Evolutionary conservation across 2,888 invertebrate species (phyloP).

Genomic region (Drosophila anomalata): DNA sequence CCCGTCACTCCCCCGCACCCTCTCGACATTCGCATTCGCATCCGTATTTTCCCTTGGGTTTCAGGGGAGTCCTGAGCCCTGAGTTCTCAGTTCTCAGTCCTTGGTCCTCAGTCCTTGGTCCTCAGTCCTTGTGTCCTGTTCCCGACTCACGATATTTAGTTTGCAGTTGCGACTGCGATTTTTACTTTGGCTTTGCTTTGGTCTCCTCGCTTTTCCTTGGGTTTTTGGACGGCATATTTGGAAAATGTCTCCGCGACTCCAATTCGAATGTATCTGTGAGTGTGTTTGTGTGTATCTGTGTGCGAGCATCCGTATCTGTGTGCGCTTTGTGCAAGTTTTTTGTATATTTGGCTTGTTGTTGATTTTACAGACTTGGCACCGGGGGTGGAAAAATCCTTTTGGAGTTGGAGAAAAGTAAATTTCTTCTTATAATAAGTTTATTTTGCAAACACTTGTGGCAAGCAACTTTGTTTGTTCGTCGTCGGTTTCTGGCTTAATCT

Average conservation of each 20-base stretch:
- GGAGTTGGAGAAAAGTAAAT: slow-evolving; percentile 64
- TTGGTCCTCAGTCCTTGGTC: slow-evolving; percentile 9
- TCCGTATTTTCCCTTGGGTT: slow-evolving; percentile 21
- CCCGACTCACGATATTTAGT: slow-evolving; percentile 68
- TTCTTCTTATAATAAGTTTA: slow-evolving; percentile 80
- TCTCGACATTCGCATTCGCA: slow-evolving; percentile 40
- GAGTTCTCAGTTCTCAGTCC: slow-evolving; percentile 37
- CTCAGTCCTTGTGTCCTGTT: slow-evolving; percentile 18
- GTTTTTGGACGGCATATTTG: slow-evolving; percentile 55
- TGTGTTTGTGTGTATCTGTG: slow-evolving; percentile 13
- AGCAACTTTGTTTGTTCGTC: slow-evolving; percentile 76
- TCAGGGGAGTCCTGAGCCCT: slow-evolving; percentile 27
- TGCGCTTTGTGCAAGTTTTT: slow-evolving; percentile 68
- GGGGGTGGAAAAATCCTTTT: slow-evolving; percentile 20
- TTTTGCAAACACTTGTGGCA: slow-evolving; percentile 81
- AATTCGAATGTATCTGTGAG: slow-evolving; percentile 32
- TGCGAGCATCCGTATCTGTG: slow-evolving; percentile 19
- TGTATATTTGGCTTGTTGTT: slow-evolving; percentile 75
- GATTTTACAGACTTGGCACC: slow-evolving; percentile 78
- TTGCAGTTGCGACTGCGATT: slow-evolving; percentile 79
- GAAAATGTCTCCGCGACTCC: slow-evolving; percentile 74
- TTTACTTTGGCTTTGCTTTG: slow-evolving; percentile 63
- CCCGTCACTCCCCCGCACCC: slow-evolving; percentile 31
- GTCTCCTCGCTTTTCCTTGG: slow-evolving; percentile 37
- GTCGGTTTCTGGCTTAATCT: slow-evolving; percentile 70